Evolutionary conservation across 2,113 vertebrate genomes (phyloP).

Genomic region (Anolis sagrei): DNA sequence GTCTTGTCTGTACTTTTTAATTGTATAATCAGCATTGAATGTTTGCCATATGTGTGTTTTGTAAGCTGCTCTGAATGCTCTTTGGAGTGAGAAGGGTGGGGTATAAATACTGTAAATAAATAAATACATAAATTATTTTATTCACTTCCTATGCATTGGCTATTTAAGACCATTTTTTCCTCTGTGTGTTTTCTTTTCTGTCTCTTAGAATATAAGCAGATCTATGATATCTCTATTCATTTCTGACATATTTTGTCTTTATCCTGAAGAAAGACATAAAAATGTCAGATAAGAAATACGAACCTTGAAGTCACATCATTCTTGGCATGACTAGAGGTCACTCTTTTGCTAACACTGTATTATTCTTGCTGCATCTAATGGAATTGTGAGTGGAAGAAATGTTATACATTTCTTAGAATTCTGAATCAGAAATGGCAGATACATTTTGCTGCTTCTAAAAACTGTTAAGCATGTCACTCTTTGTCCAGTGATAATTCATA

Average conservation of each 20-base stretch:
- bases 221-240: conserved; percentile 14
- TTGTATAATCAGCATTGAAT: no score
- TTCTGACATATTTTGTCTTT: conserved; percentile 36
- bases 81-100: no score
- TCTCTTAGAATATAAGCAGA: neutral
- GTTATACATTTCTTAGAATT: neutral
- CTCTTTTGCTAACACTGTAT: neutral
- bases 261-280: conserved; percentile 29
- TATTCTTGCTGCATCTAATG: neutral
- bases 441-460: neutral
- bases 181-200: neutral
- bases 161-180: neutral
- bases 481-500: neutral
- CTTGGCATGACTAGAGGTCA: neutral
- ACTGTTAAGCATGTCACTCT: neutral
- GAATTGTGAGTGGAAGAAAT: neutral
- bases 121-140: no score
- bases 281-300: conserved; percentile 17
- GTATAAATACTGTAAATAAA: no score
- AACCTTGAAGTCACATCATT: conserved; percentile 25
- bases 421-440: conserved; percentile 6
- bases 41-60: no score
- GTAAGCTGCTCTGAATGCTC: no score
- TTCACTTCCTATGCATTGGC: neutral
- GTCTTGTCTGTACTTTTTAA: no score